Evolutionary conservation across 2,113 vertebrate species (phyloP).

Genomic region (Malurus cyaneus): DNA sequence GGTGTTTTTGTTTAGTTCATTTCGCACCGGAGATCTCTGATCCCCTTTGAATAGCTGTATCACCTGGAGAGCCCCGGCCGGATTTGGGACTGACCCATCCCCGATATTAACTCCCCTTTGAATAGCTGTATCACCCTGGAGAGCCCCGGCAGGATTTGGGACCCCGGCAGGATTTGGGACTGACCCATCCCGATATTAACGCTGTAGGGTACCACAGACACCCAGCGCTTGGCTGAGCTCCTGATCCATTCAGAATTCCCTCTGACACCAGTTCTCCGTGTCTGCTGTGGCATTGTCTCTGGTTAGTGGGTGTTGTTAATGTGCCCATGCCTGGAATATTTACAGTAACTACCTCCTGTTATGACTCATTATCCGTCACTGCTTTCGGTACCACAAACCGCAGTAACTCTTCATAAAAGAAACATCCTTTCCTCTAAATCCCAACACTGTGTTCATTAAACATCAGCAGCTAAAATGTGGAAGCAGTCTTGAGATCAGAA

Average conservation of each 20-base stretch:
- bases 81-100: no score
- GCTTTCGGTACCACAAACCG: neutral
- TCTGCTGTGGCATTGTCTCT: slow-evolving; percentile 17
- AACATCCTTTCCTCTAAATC: neutral
- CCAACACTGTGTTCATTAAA: neutral
- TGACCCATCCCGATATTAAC: neutral
- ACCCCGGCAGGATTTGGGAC: neutral
- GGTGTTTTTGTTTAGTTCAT: neutral
- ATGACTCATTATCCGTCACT: slow-evolving; percentile 49
- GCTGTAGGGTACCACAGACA: neutral
- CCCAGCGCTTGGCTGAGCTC: neutral
- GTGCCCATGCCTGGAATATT: slow-evolving; percentile 56
- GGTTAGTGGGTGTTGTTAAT: slow-evolving; percentile 63
- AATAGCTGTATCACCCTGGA: neutral
- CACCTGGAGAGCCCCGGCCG: no score
- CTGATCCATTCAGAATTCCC: slow-evolving; percentile 34
- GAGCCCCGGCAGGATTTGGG: no score
- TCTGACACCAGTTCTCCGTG: slow-evolving; percentile 10
- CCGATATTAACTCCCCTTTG: no score
- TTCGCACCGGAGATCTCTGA: neutral
- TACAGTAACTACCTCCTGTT: slow-evolving; percentile 50
- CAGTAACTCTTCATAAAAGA: neutral
- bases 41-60: no score
- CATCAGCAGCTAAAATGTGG: neutral
- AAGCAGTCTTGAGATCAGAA: neutral